Evolutionary conservation across 1,140 invertebrate species (phyloP).

Genomic region (Habropoda laboriosa): DNA sequence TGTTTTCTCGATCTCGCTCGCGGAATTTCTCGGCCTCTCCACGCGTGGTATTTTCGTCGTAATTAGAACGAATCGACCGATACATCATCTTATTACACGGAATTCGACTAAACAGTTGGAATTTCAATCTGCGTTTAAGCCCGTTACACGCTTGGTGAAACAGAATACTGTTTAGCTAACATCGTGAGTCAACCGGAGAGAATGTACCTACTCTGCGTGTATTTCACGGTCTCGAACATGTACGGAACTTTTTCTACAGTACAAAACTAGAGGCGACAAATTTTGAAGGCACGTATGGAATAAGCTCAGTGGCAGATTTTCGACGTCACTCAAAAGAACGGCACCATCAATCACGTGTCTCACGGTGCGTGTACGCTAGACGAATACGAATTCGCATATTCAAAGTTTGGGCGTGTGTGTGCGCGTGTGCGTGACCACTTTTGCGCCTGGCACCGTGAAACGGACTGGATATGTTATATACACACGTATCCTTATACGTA

Average conservation of each 20-base stretch:
- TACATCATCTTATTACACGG: conserved; percentile 20
- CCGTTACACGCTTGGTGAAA: not conserved
- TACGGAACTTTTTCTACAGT: not conserved
- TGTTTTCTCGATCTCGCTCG: too few relatives aligned
- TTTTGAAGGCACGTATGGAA: conserved; percentile 10
- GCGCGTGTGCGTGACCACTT: not conserved
- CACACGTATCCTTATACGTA: not conserved
- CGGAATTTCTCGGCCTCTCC: not conserved
- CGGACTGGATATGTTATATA: not conserved
- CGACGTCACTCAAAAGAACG: conserved; percentile 25
- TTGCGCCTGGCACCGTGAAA: not conserved
- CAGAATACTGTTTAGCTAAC: not conserved
- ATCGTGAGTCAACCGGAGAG: not conserved
- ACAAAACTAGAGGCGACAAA: not conserved
- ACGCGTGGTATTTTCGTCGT: not conserved
- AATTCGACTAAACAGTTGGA: conserved; percentile 7
- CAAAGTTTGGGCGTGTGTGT: not conserved
- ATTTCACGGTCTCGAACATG: not conserved
- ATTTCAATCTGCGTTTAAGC: not conserved
- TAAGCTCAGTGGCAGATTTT: conserved; percentile 9
- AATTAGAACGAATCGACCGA: conserved; percentile 17
- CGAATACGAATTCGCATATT: conserved; percentile 1
- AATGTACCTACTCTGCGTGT: not conserved
- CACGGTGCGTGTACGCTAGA: not conserved
- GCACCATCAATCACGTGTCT: conserved; percentile 29